phyloP scores from a whole-genome alignment of 2,888 invertebrate genomes.

The Sinopyrophorus schimmeli region DNA sequence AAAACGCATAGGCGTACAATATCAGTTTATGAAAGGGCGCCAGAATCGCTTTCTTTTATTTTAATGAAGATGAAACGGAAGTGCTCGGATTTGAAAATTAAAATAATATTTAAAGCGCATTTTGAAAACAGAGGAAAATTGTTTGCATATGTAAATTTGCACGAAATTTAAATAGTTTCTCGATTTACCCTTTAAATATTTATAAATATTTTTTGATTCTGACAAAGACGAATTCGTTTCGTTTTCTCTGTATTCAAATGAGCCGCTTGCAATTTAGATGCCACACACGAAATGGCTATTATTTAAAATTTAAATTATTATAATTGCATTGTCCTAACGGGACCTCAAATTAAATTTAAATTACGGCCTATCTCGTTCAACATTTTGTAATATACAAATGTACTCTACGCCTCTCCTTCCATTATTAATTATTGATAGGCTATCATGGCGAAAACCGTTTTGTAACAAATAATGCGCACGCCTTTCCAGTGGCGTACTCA shows the following conservation, averaged over 20 bases:
- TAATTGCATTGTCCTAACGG: conserved; percentile 28
- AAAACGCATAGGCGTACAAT: too few species aligned
- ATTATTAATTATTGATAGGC: too few species aligned
- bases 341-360: conserved; percentile 27
- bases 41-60: too few species aligned
- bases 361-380: conserved; percentile 14
- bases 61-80: too few species aligned
- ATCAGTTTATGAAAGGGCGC: too few species aligned
- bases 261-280: conserved; percentile 20
- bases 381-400: conserved; percentile 14
- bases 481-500: too few species aligned
- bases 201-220: conserved; percentile 19
- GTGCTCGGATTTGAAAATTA: conserved; percentile 2
- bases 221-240: conserved; percentile 24
- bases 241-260: conserved; percentile 18
- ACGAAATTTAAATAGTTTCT: conserved; percentile 20
- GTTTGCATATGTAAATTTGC: conserved; percentile 19
- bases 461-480: too few species aligned
- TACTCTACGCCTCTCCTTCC: too few species aligned
- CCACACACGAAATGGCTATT: conserved; percentile 21
- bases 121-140: background rate
- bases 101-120: too few species aligned
- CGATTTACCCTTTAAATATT: conserved; percentile 25
- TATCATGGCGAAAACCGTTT: too few species aligned
- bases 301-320: conserved; percentile 30